phyloP scores from a whole-genome alignment of 2,888 invertebrate species.

The Trisateles emortualis region DNA sequence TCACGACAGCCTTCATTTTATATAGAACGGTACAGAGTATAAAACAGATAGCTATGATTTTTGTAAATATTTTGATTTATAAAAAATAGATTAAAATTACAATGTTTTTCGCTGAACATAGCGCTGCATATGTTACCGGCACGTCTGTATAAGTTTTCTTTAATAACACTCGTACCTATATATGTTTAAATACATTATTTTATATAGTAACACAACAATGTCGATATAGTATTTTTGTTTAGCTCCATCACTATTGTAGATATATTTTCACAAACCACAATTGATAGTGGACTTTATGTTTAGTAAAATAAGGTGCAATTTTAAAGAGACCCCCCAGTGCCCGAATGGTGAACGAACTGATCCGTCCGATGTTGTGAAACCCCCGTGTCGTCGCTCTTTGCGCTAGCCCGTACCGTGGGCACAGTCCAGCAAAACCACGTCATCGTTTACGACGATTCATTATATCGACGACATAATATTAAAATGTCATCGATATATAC shows the following conservation, averaged over 20 bases:
- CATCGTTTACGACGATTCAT: slow-evolving; percentile 21
- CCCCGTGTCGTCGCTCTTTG: slow-evolving; percentile 69
- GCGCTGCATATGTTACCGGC: slow-evolving; percentile 26
- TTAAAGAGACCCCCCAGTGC: slow-evolving; percentile 52
- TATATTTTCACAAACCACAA: slow-evolving; percentile 27
- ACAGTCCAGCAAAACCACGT: slow-evolving; percentile 32
- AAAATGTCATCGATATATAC: slow-evolving; percentile 6
- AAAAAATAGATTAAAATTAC: slow-evolving; percentile 22
- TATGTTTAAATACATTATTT: slow-evolving; percentile 24
- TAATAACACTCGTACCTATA: slow-evolving; percentile 23
- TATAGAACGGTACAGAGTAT: slow-evolving; percentile 22
- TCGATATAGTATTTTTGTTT: slow-evolving; percentile 22
- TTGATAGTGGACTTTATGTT: slow-evolving; percentile 34
- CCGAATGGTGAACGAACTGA: slow-evolving; percentile 74
- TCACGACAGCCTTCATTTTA: slow-evolving; percentile 19
- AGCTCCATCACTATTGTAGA: slow-evolving; percentile 27
- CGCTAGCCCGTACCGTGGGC: slow-evolving; percentile 53
- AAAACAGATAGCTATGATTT: slow-evolving; percentile 25
- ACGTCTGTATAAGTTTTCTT: slow-evolving; percentile 25
- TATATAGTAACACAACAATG: slow-evolving; percentile 15
- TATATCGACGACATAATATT: slow-evolving; percentile 18
- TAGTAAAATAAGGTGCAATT: slow-evolving; percentile 42
- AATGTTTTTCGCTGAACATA: slow-evolving; percentile 38
- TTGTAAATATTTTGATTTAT: slow-evolving; percentile 37
- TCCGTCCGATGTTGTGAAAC: slow-evolving; percentile 80